Conservation (phyloP, 2,113 vertebrate species). For the Oceanites oceanicus region DNA sequence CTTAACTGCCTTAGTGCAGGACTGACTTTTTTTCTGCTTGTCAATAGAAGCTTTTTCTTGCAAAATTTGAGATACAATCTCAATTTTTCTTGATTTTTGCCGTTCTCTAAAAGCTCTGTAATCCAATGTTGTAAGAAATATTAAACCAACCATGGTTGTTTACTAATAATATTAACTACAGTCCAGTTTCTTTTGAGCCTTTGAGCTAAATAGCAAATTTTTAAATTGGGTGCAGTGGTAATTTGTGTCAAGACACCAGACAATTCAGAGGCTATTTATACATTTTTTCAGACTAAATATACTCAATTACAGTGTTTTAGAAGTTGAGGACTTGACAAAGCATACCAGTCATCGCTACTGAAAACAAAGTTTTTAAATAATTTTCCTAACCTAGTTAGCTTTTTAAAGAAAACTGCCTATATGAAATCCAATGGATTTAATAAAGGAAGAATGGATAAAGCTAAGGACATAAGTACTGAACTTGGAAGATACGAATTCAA, state of each 20-base stretch:
- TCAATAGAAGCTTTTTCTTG: slow-evolving; percentile 71
- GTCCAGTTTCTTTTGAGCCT: not conserved
- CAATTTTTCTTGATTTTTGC: slow-evolving; percentile 77
- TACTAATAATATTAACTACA: not conserved
- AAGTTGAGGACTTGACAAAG: not conserved
- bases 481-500: not conserved
- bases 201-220: not conserved
- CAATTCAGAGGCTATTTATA: not conserved
- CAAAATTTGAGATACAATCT: slow-evolving; percentile 80
- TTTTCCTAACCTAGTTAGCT: not conserved
- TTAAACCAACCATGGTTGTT: not conserved
- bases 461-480: not conserved
- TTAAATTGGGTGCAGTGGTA: not conserved
- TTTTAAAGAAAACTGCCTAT: not conserved
- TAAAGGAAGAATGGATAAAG: not conserved
- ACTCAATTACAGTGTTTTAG: not conserved
- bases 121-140: slow-evolving; percentile 15
- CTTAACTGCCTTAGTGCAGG: not conserved
- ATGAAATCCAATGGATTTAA: not conserved
- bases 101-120: slow-evolving; percentile 79
- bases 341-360: not conserved
- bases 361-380: not conserved
- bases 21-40: slow-evolving; percentile 37
- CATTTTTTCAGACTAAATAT: not conserved
- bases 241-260: not conserved